A percentile compares a stretch with the other conserved stretches of the same genome.
Evolutionary conservation across 35 echinoderm and acorn worm species (phyloP).

Genomic region (Chiridota heheva): DNA sequence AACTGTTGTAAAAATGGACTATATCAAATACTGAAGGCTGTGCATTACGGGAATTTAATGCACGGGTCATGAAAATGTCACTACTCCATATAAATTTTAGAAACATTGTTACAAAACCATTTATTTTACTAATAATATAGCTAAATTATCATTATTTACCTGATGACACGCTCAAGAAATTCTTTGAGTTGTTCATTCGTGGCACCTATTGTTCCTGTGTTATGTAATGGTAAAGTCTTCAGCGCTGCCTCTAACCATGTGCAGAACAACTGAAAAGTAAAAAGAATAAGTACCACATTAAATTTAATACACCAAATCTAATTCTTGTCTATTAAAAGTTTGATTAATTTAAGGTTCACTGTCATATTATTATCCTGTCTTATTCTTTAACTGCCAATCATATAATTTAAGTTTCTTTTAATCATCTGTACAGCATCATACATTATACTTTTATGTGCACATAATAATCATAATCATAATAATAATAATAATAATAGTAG

Average conservation of each 20-base stretch:
- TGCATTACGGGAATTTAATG: too few species aligned
- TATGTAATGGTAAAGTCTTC: slow-evolving; percentile 66
- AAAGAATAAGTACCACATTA: neutral
- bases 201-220: slow-evolving; percentile 66
- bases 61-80: too few species aligned
- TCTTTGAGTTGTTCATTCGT: slow-evolving; percentile 85
- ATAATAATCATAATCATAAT: too few species aligned
- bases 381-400: neutral
- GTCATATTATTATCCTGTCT: neutral
- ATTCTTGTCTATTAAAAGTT: neutral
- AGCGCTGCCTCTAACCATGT: slow-evolving; percentile 83
- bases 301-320: neutral
- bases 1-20: too few species aligned
- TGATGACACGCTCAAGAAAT: slow-evolving; percentile 74
- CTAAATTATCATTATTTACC: slow-evolving; percentile 19
- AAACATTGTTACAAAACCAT: neutral
- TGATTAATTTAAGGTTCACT: neutral
- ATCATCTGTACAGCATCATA: too few species aligned
- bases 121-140: neutral
- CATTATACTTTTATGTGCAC: too few species aligned
- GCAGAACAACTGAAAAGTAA: slow-evolving; percentile 58
- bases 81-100: neutral
- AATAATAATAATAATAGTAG: too few species aligned
- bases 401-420: neutral
- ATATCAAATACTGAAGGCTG: too few species aligned